Percentiles rank a stretch among this genome's conserved stretches.
Conservation (phyloP, 2,113 vertebrate species). For the Meriones unguiculatus region DNA sequence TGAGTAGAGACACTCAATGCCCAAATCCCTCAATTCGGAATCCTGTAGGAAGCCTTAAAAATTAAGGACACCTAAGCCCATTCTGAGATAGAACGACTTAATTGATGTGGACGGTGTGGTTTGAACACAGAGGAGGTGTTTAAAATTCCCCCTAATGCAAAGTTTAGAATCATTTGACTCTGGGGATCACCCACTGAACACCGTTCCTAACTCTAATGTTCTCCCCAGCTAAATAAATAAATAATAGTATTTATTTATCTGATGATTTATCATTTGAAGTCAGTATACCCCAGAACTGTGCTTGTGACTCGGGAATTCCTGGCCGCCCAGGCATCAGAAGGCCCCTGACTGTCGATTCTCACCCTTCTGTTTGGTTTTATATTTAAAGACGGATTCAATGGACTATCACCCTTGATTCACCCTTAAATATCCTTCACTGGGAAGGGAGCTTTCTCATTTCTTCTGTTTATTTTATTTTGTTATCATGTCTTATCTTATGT, state of each 20-base stretch:
- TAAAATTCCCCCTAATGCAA: background rate
- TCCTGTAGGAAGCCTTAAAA: background rate
- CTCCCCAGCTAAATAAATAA: background rate
- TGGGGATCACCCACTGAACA: background rate
- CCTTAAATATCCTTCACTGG: background rate
- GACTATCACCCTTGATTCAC: background rate
- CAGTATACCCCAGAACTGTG: background rate
- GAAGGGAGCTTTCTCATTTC: conserved; percentile 12
- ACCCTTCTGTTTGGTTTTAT: background rate
- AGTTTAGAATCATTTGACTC: background rate
- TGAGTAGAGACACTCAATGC: background rate
- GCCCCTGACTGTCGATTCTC: background rate
- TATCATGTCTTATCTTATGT: too few relatives aligned
- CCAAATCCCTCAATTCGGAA: background rate
- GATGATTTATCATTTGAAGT: background rate
- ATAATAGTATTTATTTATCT: background rate
- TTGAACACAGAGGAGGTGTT: background rate
- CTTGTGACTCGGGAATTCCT: background rate
- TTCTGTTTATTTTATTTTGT: background rate
- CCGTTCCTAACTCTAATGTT: background rate
- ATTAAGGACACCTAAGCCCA: background rate
- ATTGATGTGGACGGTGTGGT: background rate
- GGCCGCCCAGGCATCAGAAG: background rate
- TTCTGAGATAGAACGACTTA: background rate
- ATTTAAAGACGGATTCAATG: background rate